A percentile compares a stretch with the other conserved stretches of the same genome.
These are phyloP conservation scores for Anabacerthia variegaticeps DNA, from an alignment of 2,797 vertebrate species.

Conservation along the genomic window DNA sequence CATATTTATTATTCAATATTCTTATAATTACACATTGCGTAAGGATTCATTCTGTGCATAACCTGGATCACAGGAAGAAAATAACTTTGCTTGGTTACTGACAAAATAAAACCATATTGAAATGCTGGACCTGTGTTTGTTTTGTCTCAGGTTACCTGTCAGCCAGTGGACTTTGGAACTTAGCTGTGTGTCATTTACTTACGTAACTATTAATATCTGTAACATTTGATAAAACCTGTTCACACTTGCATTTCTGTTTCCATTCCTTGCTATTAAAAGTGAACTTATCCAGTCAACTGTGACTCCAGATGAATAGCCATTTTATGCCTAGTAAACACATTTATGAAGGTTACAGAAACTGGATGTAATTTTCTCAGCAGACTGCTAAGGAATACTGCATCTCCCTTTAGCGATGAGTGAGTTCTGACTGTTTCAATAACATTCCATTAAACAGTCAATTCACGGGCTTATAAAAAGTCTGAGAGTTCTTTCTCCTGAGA, in stretches of 20 bases:
- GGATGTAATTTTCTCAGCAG: not conserved
- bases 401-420: not conserved
- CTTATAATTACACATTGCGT: not conserved
- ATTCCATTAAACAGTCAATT: not conserved
- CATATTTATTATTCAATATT: not conserved
- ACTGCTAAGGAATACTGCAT: not conserved
- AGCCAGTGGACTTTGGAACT: conserved; percentile 26
- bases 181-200: not conserved
- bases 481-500: not conserved
- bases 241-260: not conserved
- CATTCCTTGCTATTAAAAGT: not conserved
- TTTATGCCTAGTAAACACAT: not conserved
- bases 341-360: not conserved
- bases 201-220: not conserved
- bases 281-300: not conserved
- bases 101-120: not conserved
- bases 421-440: not conserved
- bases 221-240: not conserved
- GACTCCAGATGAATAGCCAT: not conserved
- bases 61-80: not conserved
- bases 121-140: not conserved
- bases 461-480: not conserved
- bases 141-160: not conserved
- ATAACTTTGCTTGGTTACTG: not conserved
- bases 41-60: not conserved